Conservation (phyloP, 2,113 vertebrate species). For the Oostethus manadensis region DNA sequence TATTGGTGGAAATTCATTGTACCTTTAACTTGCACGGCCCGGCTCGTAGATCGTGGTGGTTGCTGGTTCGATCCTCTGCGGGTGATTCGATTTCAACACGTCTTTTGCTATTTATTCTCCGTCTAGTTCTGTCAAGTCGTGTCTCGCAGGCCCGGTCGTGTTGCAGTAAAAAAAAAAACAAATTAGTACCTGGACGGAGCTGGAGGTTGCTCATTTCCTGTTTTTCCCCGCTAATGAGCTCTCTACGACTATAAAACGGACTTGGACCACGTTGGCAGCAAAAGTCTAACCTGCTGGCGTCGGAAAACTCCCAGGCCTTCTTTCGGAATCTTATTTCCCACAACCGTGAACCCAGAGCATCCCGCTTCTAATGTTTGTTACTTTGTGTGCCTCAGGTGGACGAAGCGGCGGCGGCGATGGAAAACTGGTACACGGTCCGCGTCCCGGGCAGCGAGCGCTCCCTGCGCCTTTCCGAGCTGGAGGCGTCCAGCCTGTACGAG, state of each 20-base stretch:
- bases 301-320: too few relatives aligned
- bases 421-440: constrained; percentile 86
- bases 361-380: not conserved
- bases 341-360: too few relatives aligned
- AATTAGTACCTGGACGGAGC: too few relatives aligned
- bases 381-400: constrained; percentile 76
- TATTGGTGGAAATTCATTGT: too few relatives aligned
- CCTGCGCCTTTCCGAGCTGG: constrained; percentile 84
- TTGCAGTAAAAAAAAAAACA: constrained; percentile 10
- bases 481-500: constrained; percentile 92
- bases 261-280: constrained; percentile 43
- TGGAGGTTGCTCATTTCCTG: constrained; percentile 33
- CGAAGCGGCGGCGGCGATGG: constrained; percentile 69
- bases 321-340: not conserved
- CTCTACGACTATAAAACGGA: constrained; percentile 41
- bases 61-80: too few relatives aligned
- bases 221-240: constrained; percentile 42
- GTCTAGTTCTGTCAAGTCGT: too few relatives aligned
- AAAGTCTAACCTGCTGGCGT: not conserved
- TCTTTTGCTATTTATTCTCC: too few relatives aligned
- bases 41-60: too few relatives aligned
- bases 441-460: constrained; percentile 93
- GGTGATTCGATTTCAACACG: too few relatives aligned
- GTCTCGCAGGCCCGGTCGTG: too few relatives aligned
- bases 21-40: too few relatives aligned